A percentile compares a stretch with the other conserved stretches of the same genome.
These are phyloP conservation scores for Mantis religiosa DNA, from an alignment of 2,888 invertebrate species.

Conservation along the genomic window DNA sequence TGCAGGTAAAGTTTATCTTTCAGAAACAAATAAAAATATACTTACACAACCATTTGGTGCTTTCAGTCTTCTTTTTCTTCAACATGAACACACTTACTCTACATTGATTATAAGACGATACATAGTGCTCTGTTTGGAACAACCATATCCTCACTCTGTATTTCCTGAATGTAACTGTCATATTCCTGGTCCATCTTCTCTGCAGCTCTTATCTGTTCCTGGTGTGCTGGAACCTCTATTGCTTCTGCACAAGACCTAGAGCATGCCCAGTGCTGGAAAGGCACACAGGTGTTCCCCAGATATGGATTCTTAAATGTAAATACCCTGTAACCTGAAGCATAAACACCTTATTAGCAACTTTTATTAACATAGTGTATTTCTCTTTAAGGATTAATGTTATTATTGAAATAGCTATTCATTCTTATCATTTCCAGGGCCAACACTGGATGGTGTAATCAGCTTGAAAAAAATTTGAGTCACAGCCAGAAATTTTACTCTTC, in stretches of 20 bases:
- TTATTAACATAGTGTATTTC: no score
- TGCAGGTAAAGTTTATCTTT: not conserved
- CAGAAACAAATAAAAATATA: not conserved
- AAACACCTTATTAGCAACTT: not conserved
- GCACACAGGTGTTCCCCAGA: slow-evolving; percentile 48
- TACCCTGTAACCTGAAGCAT: slow-evolving; percentile 44
- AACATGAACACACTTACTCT: not conserved
- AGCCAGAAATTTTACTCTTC: not conserved
- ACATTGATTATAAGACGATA: not conserved
- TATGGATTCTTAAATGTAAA: slow-evolving; percentile 49
- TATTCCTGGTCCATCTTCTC: slow-evolving; percentile 26
- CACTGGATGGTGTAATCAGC: no score
- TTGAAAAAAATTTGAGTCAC: not conserved
- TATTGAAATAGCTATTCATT: no score
- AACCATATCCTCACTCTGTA: slow-evolving; percentile 12
- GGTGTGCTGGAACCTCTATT: slow-evolving; percentile 44
- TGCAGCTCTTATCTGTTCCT: slow-evolving; percentile 26
- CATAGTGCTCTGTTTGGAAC: slow-evolving; percentile 1
- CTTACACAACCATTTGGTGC: not conserved
- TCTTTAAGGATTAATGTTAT: no score
- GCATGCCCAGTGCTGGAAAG: slow-evolving; percentile 50
- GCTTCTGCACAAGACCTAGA: slow-evolving; percentile 43
- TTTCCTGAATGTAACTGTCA: slow-evolving; percentile 24
- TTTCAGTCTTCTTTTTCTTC: not conserved
- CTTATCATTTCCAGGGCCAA: no score